Conservation (phyloP, 2,113 vertebrate genomes). For the Entelurus aequoreus region DNA sequence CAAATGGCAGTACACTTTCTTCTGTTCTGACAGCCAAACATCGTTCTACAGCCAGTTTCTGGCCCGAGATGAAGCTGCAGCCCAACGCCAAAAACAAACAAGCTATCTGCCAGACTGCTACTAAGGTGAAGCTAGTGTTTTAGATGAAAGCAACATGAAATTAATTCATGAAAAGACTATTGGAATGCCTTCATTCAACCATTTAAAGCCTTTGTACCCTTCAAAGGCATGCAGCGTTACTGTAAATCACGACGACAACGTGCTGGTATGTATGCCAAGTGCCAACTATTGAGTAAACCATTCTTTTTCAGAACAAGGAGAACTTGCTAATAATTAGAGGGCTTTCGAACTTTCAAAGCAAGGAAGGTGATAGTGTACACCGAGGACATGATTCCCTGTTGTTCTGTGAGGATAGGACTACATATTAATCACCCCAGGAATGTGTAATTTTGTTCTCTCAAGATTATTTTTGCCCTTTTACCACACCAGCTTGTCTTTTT, state of each 20-base stretch:
- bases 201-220: constrained; percentile 52
- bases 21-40: constrained; percentile 72
- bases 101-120: constrained; percentile 56
- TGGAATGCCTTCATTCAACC: constrained; percentile 53
- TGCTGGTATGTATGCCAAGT: constrained; percentile 71
- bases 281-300: constrained; percentile 68
- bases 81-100: constrained; percentile 59
- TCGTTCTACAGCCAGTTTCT: constrained; percentile 64
- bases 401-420: constrained; percentile 66
- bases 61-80: constrained; percentile 56
- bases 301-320: constrained; percentile 56
- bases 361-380: constrained; percentile 37
- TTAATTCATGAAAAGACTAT: constrained; percentile 10
- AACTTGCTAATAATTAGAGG: constrained; percentile 72
- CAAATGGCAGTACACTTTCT: constrained; percentile 68
- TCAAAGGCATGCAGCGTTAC: constrained; percentile 62
- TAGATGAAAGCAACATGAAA: constrained; percentile 43
- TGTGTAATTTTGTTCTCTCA: constrained; percentile 53
- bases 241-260: constrained; percentile 70
- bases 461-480: constrained; percentile 40
- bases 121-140: constrained; percentile 32
- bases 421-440: constrained; percentile 55
- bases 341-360: constrained; percentile 73
- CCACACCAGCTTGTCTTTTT: constrained; percentile 20
- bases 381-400: constrained; percentile 57